A percentile compares a stretch with the other conserved stretches of the same genome.
phyloP scores from a whole-genome alignment of 2,797 vertebrate species.

The Odontamblyopus lacepedii region DNA sequence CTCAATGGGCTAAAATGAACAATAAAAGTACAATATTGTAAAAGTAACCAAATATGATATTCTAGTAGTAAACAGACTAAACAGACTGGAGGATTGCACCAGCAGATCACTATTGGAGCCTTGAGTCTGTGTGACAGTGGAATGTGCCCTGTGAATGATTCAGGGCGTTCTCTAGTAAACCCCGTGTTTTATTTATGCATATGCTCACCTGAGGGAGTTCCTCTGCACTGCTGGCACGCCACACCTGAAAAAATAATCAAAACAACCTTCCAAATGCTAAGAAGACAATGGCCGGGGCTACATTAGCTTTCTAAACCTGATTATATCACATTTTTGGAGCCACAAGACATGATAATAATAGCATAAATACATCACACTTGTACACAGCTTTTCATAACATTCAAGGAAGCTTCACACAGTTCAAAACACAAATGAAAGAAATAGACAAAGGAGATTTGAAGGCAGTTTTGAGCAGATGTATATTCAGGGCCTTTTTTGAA shows the following conservation, averaged over 20 bases:
- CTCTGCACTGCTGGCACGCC: slow-evolving; percentile 52
- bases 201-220: slow-evolving; percentile 77
- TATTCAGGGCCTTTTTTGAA: too few species aligned
- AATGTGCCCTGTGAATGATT: slow-evolving; percentile 66
- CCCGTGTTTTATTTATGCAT: slow-evolving; percentile 71
- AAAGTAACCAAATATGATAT: neutral
- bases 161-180: slow-evolving; percentile 61
- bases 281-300: neutral
- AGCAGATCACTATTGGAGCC: neutral
- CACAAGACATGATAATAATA: too few species aligned
- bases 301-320: too few species aligned
- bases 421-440: too few species aligned
- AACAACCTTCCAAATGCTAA: neutral
- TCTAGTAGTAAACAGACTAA: slow-evolving; percentile 19
- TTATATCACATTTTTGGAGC: too few species aligned
- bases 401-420: too few species aligned
- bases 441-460: too few species aligned
- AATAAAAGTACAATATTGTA: too few species aligned
- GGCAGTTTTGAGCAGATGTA: too few species aligned
- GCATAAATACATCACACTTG: too few species aligned
- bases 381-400: too few species aligned
- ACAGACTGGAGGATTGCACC: slow-evolving; percentile 38
- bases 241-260: neutral
- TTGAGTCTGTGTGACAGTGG: slow-evolving; percentile 54
- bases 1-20: too few species aligned